Evolutionary conservation across 1,140 invertebrate species (phyloP), one percentile per base, ranked within the genome.

Genomic region (Cotesia typhae): DNA sequence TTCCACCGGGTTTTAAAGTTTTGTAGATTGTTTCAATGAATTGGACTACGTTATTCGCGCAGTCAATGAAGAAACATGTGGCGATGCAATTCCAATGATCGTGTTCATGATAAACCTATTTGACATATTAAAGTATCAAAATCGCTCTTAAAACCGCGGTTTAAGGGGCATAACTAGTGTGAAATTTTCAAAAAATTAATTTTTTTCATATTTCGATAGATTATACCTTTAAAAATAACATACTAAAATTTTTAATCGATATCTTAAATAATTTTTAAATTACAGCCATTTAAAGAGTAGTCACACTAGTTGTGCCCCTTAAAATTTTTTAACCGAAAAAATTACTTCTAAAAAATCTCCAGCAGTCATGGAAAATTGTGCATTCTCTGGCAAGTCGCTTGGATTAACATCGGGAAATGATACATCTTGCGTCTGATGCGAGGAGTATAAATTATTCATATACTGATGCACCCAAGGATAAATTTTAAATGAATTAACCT

Each of bases 41-140:
- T 74, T 94, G 92, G 36, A 99, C 93, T 4, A 99, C 93, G 85
- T 99, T 99, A 67, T 95, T 94, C 12, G 97, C 97, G 82, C 98
- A 99, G 83, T 99, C 98, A 71, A 99, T 95, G 83, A 99, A 99
- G 86, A 99, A 99, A 78, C 97, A 98, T 0, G 98, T 97, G 0
- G 94, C 94, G 1, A 99, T 92, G 82, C 95, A 98, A 81, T 98
- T 92, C 94, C 96, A 99, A 47, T 92, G 87, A 75, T 94, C 90
- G 1, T 89, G 83, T 41, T 91, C 90, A 61, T 89, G 92, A 81
- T 95, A 96, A 17, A 95, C 92, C 91, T 94, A 82, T 4, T 77
- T 79, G 70, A 57, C 51, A 60, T 4, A 63, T 28, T 28, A 28
- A 28, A 28, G 1, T 28, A 28, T 28, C 1, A 28, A 28, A 28